Percentiles rank a stretch among this genome's conserved stretches.
Conservation (phyloP, 2,113 vertebrate species). For the Tetrao urogallus region DNA sequence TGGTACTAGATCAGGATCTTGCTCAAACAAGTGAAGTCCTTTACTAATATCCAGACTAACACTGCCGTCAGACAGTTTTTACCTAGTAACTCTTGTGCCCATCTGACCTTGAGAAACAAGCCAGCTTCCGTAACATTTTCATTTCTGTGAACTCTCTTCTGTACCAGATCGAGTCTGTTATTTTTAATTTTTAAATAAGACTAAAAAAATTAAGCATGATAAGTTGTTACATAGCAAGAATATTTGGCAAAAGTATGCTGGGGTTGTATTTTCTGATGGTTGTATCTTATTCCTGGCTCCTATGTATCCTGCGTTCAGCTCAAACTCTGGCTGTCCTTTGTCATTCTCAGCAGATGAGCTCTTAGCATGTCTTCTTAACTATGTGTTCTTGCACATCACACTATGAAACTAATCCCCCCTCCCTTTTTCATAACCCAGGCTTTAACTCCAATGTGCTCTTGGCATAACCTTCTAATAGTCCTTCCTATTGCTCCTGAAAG, state of each 20-base stretch:
- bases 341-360: neutral
- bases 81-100: neutral
- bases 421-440: neutral
- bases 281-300: neutral
- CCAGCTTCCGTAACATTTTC: neutral
- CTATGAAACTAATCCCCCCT: neutral
- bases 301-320: neutral
- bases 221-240: neutral
- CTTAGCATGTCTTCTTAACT: neutral
- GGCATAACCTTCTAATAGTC: neutral
- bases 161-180: neutral
- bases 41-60: neutral
- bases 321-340: neutral
- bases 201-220: neutral
- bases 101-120: neutral
- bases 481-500: neutral
- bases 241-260: neutral
- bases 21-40: neutral
- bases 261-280: neutral
- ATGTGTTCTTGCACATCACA: neutral
- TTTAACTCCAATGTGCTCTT: neutral
- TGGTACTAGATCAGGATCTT: neutral
- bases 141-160: neutral
- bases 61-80: neutral
- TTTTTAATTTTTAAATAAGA: neutral